Base-by-base conservation (phyloP, 2,888 invertebrate genomes). In the Drosophila kanekoi region DNA sequence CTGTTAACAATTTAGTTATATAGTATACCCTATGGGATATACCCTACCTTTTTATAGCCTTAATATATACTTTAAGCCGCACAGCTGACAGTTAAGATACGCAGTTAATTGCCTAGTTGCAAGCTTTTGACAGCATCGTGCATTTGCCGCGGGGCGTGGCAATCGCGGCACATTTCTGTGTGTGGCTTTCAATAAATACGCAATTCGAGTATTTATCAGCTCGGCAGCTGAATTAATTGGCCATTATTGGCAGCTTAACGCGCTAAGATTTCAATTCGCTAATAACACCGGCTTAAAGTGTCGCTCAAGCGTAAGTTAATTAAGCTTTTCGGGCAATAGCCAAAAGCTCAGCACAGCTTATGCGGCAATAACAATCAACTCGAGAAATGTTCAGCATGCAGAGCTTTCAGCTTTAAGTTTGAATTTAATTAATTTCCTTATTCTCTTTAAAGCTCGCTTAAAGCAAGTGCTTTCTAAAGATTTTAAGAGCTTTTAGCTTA, bases 1-100 rank as follows among this genome's bases (percentile, higher is more conserved):
- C 79, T 66, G 75, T 79, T 57, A 51, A 69, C 79, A 65, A 78
- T 77, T 77, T 60, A 52, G 61, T 60, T 63, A 60, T 62, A 52
- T 43, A 1, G 20, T 4, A 23, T 44, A 44, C 43, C 41, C 18
- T 6, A 13, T 43, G 18, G 5, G 5, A 3, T 53, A 13, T 16
- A 9, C 45, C 14, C 40, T 32, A 23, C 47, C 20, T 16, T 23
- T 20, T 11, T 45, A 54, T 49, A 64, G 48, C 35, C 68, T 52
- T 72, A 59, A 72, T 75, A 73, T 62, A 8, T 28, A 51, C 59
- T 72, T 52, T 47, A 43, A 56, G 62, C 40, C 35, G 54, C 47
- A 48, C 67, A 58, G 77, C 57, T 45, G 41, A 14, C 67, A 48
- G 67, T 59, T 52, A 45, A 75, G 40, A 13, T 40, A 3, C 52